Base-by-base conservation (phyloP, 2,888 invertebrate species). In the Drosophila picticornis region DNA sequence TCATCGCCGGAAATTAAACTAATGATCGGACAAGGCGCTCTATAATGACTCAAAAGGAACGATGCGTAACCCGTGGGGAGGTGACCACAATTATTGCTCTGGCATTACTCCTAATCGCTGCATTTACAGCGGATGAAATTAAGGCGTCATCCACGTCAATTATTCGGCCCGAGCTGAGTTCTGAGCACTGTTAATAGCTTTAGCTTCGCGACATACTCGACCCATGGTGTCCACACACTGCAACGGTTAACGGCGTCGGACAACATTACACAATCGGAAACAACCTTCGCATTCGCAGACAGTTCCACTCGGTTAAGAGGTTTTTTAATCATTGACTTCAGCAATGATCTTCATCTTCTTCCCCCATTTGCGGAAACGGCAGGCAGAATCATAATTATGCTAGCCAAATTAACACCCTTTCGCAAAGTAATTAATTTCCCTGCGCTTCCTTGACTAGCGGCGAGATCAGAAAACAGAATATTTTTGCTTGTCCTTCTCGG, bases 211-310 rank as follows among this genome's bases (percentile, higher is more conserved):
- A 93, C 98, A 97, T 88, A 98, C 98, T 93, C 97, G 96, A 34
- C 97, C 97, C 98, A 98, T 98, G 43, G 96, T 97, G 25, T 95
- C 94, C 1, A 97, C 97, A 80, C 98, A 97, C 91, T 98, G 97
- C 77, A 98, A 91, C 0, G 99, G 98, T 93, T 98, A 99, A 81
- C 97, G 96, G 99, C 99, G 13, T 99, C 99, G 0, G 98, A 98
- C 91, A 99, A 94, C 99, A 99, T 99, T 40, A 99, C 98, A 93
- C 99, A 99, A 93, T 99, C 99, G 13, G 98, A 98, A 2, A 99
- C 99, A 32, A 32, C 32, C 3, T 32, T 32, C 32, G 99, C 99
- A 94, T 99, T 99, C 62, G 99, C 99, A 0, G 98, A 98, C 22
- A 97, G 96, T 94, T 99, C 99, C 1, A 99, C 99, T 89, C 99